phyloP scores from a whole-genome alignment of 2,113 vertebrate genomes.

The Gila orcuttii region DNA sequence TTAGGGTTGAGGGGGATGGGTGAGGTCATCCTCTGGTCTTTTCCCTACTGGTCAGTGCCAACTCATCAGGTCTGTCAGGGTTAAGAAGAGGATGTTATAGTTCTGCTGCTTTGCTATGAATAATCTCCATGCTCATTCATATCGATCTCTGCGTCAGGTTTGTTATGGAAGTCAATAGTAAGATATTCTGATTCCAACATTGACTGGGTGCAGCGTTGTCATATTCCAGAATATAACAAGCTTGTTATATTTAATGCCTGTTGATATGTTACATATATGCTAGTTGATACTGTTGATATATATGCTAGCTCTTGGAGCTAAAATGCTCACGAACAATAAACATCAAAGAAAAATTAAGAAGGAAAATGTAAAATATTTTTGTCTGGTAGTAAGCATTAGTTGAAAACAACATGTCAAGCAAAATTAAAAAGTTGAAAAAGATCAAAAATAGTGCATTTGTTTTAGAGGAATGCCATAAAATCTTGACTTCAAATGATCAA shows the following conservation, averaged over 20 bases:
- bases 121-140: conserved; percentile 28
- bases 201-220: not conserved
- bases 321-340: not conserved
- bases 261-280: no score
- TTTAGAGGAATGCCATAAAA: not conserved
- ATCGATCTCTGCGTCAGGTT: not conserved
- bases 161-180: not conserved
- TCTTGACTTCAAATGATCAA: conserved; percentile 38
- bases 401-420: no score
- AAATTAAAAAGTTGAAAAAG: not conserved
- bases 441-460: not conserved
- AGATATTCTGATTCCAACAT: not conserved
- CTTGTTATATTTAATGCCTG: no score
- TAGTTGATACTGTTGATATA: no score
- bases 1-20: conserved; percentile 37
- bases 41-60: conserved; percentile 41
- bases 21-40: conserved; percentile 51
- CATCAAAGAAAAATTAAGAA: not conserved
- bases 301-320: no score
- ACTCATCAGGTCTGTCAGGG: conserved; percentile 39
- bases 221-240: not conserved
- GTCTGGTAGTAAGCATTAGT: not conserved
- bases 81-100: not conserved
- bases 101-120: conserved; percentile 4
- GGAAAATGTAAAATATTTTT: not conserved